Percentiles rank a stretch among this genome's conserved stretches.
These are phyloP conservation scores for Polypedilum pembai DNA, from an alignment of 1,140 invertebrate genomes.

Conservation along the genomic window DNA sequence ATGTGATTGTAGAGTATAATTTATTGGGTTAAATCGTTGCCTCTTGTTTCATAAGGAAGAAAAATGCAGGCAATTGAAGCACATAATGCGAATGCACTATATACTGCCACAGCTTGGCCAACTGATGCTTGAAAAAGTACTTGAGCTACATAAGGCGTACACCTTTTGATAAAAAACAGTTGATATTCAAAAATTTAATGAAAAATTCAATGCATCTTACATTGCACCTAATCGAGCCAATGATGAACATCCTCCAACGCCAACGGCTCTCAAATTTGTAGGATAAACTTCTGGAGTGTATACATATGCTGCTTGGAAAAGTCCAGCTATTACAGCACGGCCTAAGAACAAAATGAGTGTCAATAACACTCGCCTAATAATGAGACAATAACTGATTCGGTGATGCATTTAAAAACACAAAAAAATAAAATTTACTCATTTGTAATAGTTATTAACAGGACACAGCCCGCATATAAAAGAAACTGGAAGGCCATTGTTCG, in stretches of 20 bases:
- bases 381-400: slow-evolving; percentile 1
- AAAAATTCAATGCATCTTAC: slow-evolving; percentile 37
- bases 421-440: slow-evolving; percentile 54
- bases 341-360: slow-evolving; percentile 83
- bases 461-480: slow-evolving; percentile 73
- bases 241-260: slow-evolving; percentile 67
- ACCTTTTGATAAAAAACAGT: not conserved
- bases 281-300: slow-evolving; percentile 82
- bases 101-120: slow-evolving; percentile 52
- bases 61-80: slow-evolving; percentile 54
- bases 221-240: slow-evolving; percentile 76
- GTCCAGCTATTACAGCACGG: slow-evolving; percentile 83
- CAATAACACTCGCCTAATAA: slow-evolving; percentile 63
- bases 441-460: slow-evolving; percentile 71
- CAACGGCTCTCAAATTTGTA: slow-evolving; percentile 56
- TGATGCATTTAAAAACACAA: not conserved
- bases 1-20: not conserved
- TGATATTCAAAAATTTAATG: not conserved
- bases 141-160: slow-evolving; percentile 76
- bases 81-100: slow-evolving; percentile 52
- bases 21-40: slow-evolving; percentile 41
- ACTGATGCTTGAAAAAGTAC: slow-evolving; percentile 55
- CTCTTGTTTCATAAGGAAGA: slow-evolving; percentile 59
- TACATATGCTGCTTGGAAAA: slow-evolving; percentile 92
- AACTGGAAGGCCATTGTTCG: slow-evolving; percentile 93